Percentiles rank a stretch among this genome's conserved stretches.
Conservation (phyloP, 2,888 invertebrate genomes). For the Schizaphis graminum region DNA sequence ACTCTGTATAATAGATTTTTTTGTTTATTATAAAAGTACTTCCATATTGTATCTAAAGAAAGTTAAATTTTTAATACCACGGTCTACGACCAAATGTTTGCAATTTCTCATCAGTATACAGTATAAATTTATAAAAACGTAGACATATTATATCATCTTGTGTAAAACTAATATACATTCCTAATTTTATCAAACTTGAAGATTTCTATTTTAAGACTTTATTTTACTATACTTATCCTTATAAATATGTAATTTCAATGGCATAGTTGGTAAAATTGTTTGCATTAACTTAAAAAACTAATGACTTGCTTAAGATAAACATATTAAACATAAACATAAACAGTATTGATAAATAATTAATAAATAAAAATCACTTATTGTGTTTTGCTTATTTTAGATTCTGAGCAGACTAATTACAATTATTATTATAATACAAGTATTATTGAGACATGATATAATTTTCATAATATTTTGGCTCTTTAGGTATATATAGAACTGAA, state of each 20-base stretch:
- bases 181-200: not conserved
- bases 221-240: constrained; percentile 2
- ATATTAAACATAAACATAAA: not conserved
- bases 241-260: constrained; percentile 19
- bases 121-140: not conserved
- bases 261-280: not conserved
- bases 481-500: not conserved
- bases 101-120: not conserved
- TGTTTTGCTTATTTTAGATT: not conserved
- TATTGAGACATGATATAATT: not conserved
- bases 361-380: not conserved
- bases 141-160: not conserved
- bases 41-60: not conserved
- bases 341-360: not conserved
- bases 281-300: not conserved
- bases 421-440: too few relatives aligned
- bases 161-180: not conserved
- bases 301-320: not conserved
- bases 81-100: not conserved
- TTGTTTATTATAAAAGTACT: not conserved
- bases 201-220: not conserved
- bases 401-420: not conserved
- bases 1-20: not conserved
- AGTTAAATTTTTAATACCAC: not conserved
- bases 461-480: not conserved